phyloP scores from a whole-genome alignment of 1,140 invertebrate genomes.

The Drosophila ficusphila region DNA sequence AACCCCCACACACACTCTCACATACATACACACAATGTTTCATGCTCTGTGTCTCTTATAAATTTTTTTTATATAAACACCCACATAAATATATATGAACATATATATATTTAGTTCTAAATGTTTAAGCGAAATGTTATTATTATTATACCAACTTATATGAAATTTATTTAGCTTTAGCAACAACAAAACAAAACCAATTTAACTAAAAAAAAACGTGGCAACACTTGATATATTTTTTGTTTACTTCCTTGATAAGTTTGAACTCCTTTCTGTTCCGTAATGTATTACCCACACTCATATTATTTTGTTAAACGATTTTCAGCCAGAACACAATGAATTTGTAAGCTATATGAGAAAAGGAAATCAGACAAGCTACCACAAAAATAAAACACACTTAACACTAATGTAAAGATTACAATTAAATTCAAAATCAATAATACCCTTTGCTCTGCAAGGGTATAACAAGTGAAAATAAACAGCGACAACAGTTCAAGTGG shows the following conservation, averaged over 20 bases:
- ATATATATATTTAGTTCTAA: conserved; percentile 55
- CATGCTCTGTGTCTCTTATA: conserved; percentile 69
- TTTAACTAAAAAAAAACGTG: conserved; percentile 67
- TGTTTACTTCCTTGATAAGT: conserved; percentile 42
- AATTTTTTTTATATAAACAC: conserved; percentile 45
- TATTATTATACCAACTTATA: conserved; percentile 79
- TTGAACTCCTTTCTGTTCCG: conserved; percentile 37
- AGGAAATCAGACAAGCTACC: neutral
- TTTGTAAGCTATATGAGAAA: conserved; percentile 75
- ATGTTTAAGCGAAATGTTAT: conserved; percentile 76
- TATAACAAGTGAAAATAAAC: conserved; percentile 11
- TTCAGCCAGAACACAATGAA: conserved; percentile 76
- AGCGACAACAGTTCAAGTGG: conserved; percentile 30
- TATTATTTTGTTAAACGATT: conserved; percentile 35
- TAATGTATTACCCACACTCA: conserved; percentile 41
- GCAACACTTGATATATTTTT: conserved; percentile 69
- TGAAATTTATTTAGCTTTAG: conserved; percentile 81
- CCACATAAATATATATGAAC: conserved; percentile 29
- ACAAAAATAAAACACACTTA: neutral
- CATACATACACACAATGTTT: conserved; percentile 47
- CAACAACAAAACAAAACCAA: conserved; percentile 57
- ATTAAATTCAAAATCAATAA: conserved; percentile 43
- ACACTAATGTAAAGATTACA: conserved; percentile 20
- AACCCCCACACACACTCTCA: conserved; percentile 15
- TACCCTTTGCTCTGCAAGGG: no score